These are phyloP conservation scores for Apodemia mormo DNA, from an alignment of 2,888 invertebrate genomes.

Conservation along the genomic window DNA sequence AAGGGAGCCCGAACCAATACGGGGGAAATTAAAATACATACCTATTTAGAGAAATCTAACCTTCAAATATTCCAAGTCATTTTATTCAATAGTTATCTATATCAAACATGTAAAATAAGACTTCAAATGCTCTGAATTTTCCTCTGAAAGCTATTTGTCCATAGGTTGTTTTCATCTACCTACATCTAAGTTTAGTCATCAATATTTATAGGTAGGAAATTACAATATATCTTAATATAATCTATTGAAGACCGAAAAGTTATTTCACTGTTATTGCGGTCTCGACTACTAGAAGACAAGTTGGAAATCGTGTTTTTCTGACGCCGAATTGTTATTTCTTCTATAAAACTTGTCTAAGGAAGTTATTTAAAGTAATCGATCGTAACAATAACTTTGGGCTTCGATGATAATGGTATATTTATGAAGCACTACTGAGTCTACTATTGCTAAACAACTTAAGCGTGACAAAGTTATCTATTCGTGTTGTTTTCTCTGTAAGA, in stretches of 20 bases:
- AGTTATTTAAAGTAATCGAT: slow-evolving; percentile 21
- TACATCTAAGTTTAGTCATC: slow-evolving; percentile 8
- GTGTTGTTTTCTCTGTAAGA: not conserved
- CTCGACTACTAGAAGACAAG: slow-evolving; percentile 24
- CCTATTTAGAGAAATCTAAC: no score
- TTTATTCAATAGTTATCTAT: not conserved
- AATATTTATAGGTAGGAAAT: slow-evolving; percentile 18
- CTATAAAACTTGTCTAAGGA: slow-evolving; percentile 21
- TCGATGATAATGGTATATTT: slow-evolving; percentile 7
- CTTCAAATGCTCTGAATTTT: not conserved
- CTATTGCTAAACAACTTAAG: not conserved
- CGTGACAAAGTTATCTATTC: slow-evolving; percentile 1
- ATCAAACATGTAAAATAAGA: not conserved
- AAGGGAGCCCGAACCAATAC: no score
- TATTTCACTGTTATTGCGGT: slow-evolving; percentile 26
- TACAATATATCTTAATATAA: slow-evolving; percentile 21
- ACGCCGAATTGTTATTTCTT: slow-evolving; percentile 19
- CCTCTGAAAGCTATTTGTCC: not conserved
- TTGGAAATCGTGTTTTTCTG: slow-evolving; percentile 22
- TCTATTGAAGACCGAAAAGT: slow-evolving; percentile 24
- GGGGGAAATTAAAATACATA: no score
- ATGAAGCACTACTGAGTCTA: slow-evolving; percentile 3
- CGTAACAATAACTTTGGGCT: slow-evolving; percentile 8
- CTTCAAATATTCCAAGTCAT: no score
- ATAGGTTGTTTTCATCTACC: not conserved